Percentiles rank a stretch among this genome's conserved stretches.
These are phyloP conservation scores for Procambarus clarkii DNA, from an alignment of 1,140 invertebrate genomes.

Conservation along the genomic window DNA sequence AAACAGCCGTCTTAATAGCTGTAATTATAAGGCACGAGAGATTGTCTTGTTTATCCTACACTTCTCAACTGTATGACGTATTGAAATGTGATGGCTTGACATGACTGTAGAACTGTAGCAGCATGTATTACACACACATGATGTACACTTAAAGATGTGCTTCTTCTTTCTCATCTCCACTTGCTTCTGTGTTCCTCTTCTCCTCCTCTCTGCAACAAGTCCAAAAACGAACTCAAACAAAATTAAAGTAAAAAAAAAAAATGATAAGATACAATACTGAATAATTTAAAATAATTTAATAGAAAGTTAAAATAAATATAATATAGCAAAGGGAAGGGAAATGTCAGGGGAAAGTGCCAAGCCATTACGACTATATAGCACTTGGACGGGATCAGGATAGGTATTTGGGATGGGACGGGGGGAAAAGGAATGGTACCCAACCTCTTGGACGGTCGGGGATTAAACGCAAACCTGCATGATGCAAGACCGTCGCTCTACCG, in stretches of 20 bases:
- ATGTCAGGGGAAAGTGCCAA: too few species aligned
- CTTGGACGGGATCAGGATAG: too few species aligned
- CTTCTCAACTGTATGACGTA: neutral
- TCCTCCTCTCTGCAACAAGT: slow-evolving; percentile 6
- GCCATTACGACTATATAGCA: too few species aligned
- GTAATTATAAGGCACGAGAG: neutral
- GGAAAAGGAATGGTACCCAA: too few species aligned
- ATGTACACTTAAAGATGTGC: neutral
- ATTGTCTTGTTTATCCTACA: neutral
- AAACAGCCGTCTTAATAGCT: neutral
- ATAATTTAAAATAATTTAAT: too few species aligned
- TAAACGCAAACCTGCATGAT: too few species aligned
- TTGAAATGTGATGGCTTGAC: neutral
- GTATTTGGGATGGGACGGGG: too few species aligned
- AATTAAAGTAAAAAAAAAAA: neutral
- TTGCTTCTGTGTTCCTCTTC: slow-evolving; percentile 6
- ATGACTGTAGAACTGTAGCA: neutral
- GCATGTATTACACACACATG: neutral
- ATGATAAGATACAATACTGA: too few species aligned
- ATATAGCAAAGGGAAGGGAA: too few species aligned
- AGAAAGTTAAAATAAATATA: too few species aligned
- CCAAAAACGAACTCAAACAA: neutral
- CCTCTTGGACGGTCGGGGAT: too few species aligned
- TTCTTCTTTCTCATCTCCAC: neutral
- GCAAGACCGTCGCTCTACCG: too few species aligned